These are phyloP conservation scores for Oenanthe oenanthe DNA, from an alignment of 2,113 vertebrate species.

Conservation along the genomic window DNA sequence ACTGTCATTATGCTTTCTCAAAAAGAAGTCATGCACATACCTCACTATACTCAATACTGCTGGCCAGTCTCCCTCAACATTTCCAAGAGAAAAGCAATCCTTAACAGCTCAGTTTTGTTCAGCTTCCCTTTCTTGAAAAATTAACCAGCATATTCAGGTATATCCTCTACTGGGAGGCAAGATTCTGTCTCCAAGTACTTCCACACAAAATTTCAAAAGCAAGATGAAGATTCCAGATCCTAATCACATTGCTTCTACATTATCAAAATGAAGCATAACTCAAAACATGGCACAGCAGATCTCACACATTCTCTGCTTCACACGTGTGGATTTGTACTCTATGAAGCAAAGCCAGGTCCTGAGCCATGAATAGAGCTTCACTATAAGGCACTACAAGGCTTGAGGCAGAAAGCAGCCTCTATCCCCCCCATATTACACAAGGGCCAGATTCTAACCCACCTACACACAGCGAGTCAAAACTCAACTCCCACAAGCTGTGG, in stretches of 20 bases:
- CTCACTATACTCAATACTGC: not conserved
- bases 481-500: not conserved
- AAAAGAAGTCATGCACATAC: not conserved
- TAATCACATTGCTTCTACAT: not conserved
- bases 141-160: not conserved
- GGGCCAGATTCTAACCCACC: constrained; percentile 10
- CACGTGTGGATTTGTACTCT: not conserved
- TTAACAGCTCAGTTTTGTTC: not conserved
- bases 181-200: not conserved
- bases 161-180: not conserved
- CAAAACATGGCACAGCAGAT: not conserved
- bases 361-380: not conserved
- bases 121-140: not conserved
- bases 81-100: not conserved
- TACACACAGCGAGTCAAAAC: not conserved
- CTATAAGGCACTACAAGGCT: not conserved
- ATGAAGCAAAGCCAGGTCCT: not conserved
- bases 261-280: not conserved
- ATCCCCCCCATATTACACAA: not conserved
- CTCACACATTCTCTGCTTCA: not conserved
- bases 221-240: not conserved
- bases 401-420: not conserved
- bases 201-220: not conserved
- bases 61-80: not conserved
- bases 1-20: not conserved